Evolutionary conservation across 2,888 invertebrate genomes (phyloP).

Genomic region (Watsonalla binaria): DNA sequence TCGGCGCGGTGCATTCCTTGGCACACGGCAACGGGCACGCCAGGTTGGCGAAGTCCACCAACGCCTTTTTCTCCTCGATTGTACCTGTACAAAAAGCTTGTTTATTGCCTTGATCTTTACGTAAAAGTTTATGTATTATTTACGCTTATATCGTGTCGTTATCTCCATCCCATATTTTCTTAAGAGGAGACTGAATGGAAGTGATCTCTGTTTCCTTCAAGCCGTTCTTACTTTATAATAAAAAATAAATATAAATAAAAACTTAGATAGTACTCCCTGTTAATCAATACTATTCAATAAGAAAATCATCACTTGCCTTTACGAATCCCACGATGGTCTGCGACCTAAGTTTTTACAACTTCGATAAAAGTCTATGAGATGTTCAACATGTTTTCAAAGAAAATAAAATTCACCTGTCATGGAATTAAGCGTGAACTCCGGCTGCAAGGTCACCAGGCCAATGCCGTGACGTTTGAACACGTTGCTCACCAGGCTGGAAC

Average conservation of each 20-base stretch:
- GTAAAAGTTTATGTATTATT: not conserved
- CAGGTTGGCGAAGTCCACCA: slow-evolving; percentile 58
- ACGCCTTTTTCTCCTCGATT: slow-evolving; percentile 59
- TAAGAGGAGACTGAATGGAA: no score
- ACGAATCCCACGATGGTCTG: no score
- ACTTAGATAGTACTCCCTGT: no score
- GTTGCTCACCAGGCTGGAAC: slow-evolving; percentile 80
- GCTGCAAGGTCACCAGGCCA: slow-evolving; percentile 90
- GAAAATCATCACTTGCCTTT: no score
- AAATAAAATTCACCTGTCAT: slow-evolving; percentile 39
- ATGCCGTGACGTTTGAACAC: slow-evolving; percentile 91
- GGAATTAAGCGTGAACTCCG: slow-evolving; percentile 81
- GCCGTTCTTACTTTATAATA: no score
- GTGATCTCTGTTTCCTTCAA: no score
- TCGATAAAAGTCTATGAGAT: no score
- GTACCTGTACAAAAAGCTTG: slow-evolving; percentile 34
- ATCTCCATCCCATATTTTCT: no score
- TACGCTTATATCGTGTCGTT: no score
- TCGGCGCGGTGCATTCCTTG: slow-evolving; percentile 66
- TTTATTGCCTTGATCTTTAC: not conserved
- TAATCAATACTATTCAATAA: no score
- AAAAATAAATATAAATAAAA: no score
- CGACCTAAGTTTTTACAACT: no score
- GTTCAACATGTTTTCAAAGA: not conserved
- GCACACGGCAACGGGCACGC: slow-evolving; percentile 64